A percentile compares a stretch with the other conserved stretches of the same genome.
Evolutionary conservation across 1,140 invertebrate genomes (phyloP).

Genomic region (Macrobrachium nipponense): DNA sequence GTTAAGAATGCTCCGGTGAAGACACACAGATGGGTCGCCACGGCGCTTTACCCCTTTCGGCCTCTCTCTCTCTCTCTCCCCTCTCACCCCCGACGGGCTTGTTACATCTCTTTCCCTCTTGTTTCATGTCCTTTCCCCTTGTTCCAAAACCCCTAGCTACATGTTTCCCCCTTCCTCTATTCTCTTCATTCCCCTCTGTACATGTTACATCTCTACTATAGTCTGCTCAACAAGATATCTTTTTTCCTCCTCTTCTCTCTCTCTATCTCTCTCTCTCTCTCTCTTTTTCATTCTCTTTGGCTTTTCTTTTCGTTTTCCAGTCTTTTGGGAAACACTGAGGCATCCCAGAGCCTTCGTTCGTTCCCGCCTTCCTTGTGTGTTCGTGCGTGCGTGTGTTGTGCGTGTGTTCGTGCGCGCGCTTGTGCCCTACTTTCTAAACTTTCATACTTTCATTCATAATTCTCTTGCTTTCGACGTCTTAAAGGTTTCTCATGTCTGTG

Average conservation of each 20-base stretch:
- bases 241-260: neutral
- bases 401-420: too few relatives aligned
- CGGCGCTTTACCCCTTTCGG: neutral
- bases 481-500: too few relatives aligned
- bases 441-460: too few relatives aligned
- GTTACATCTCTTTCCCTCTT: neutral
- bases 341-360: too few relatives aligned
- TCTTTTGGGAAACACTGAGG: neutral
- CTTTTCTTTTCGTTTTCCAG: neutral
- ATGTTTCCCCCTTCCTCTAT: too few relatives aligned
- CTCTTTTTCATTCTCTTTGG: neutral
- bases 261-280: neutral
- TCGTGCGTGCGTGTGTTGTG: too few relatives aligned
- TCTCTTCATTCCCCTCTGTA: constrained; percentile 2
- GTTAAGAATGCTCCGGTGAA: constrained; percentile 12
- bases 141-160: too few relatives aligned
- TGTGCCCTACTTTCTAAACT: too few relatives aligned
- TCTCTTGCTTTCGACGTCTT: too few relatives aligned
- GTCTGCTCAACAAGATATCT: too few relatives aligned
- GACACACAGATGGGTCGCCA: constrained; percentile 8
- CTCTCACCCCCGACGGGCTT: neutral
- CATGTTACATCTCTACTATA: too few relatives aligned
- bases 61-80: constrained; percentile 1
- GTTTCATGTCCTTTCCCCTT: neutral
- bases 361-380: too few relatives aligned